These are phyloP conservation scores for Chaetorhynchus papuensis DNA, from an alignment of 2,113 vertebrate genomes.

Conservation along the genomic window DNA sequence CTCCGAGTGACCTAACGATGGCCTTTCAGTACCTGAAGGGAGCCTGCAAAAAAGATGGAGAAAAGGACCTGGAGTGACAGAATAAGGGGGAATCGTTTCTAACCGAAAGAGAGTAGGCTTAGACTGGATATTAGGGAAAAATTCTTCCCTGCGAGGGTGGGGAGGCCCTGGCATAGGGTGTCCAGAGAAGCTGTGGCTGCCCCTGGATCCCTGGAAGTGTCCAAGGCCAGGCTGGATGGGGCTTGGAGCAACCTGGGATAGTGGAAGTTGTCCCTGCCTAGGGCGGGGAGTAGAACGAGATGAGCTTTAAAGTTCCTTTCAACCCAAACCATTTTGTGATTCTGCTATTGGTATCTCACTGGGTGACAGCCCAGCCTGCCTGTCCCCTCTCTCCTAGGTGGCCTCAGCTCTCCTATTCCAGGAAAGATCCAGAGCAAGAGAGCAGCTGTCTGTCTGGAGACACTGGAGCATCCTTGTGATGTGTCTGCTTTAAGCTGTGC, in stretches of 20 bases:
- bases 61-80: neutral
- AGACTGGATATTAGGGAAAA: neutral
- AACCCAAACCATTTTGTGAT: neutral
- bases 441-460: rapidly evolving
- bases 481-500: neutral
- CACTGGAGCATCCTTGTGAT: rapidly evolving
- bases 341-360: neutral
- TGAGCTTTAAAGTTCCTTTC: neutral
- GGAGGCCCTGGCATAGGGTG: neutral
- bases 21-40: neutral
- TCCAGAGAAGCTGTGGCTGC: neutral
- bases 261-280: neutral
- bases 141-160: neutral
- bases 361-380: neutral
- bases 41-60: neutral
- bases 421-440: neutral
- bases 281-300: rapidly evolving
- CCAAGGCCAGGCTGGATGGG: neutral
- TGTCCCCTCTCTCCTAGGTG: neutral
- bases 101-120: neutral
- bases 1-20: neutral
- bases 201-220: neutral
- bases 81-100: neutral
- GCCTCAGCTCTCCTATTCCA: neutral
- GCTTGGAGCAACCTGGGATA: neutral